Percentiles rank a stretch among this genome's conserved stretches.
phyloP scores from a whole-genome alignment of 2,113 vertebrate genomes.

The Gymnorhina tibicen region DNA sequence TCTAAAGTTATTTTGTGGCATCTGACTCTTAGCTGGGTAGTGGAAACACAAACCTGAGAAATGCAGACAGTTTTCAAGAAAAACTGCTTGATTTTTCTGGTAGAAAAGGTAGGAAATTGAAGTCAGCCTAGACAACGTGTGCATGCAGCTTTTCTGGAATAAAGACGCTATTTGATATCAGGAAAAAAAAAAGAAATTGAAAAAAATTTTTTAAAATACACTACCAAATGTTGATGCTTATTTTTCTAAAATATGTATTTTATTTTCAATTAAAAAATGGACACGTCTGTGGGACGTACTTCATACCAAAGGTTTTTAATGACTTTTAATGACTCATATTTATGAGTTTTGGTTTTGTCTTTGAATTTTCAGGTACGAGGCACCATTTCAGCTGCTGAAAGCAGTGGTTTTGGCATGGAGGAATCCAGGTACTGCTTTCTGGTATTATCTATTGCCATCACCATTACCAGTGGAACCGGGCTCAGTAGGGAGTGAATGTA shows the following conservation, averaged over 20 bases:
- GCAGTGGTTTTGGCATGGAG: background rate
- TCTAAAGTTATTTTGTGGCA: background rate
- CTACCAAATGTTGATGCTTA: background rate
- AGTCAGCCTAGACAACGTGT: background rate
- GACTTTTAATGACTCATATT: background rate
- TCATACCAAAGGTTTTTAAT: background rate
- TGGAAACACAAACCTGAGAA: background rate
- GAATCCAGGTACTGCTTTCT: background rate
- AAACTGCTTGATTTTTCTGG: background rate
- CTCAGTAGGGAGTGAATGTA: background rate
- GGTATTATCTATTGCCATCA: background rate
- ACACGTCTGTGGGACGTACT: background rate
- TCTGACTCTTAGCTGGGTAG: background rate
- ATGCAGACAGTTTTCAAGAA: background rate
- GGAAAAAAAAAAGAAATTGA: background rate
- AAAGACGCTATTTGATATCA: background rate
- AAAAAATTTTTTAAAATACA: background rate
- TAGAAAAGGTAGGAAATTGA: background rate
- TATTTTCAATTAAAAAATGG: background rate
- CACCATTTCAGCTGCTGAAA: slow-evolving; percentile 23
- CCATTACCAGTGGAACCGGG: background rate
- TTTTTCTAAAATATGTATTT: background rate
- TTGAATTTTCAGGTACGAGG: slow-evolving; percentile 9
- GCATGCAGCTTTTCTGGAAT: background rate
- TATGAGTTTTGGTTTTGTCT: background rate